Base-by-base conservation (phyloP, 2,888 invertebrate genomes). In the Luperina nickerlii region DNA sequence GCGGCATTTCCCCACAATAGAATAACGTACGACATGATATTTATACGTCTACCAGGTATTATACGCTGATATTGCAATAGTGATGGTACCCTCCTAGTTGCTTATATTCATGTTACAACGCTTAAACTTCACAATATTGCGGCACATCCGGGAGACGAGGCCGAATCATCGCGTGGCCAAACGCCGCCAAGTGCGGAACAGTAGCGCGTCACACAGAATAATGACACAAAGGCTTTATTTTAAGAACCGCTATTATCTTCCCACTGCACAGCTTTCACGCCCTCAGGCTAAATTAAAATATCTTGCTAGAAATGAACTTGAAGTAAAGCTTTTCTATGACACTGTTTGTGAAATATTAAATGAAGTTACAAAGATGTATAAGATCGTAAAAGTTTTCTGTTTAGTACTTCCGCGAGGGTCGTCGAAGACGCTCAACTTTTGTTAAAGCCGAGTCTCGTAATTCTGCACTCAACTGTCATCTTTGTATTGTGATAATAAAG, bases 141-240 rank as follows among this genome's bases (percentile, higher is more conserved):
- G 74, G 45, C 77, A 81, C 84, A 81, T 84, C 84, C 85, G 88
- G 80, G 78, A 78, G 86, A 82, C 85, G 77, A 78, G 77, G 74
- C 80, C 68, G 70, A 86, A 83, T 77, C 76, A 88, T 84, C 75
- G 81, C 79, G 75, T 70, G 79, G 65, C 68, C 79, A 84, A 81
- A 78, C 70, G 71, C 70, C 72, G 74, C 74, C 87, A 85, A 88
- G 86, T 87, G 77, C 87, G 87, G 67, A 72, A 81, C 86, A 85
- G 89, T 80, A 77, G 82, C 79, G 76, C 86, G 86, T 86, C 90
- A 92, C 93, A 92, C 93, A 92, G 90, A 93, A 94, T 95, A 94
- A 94, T 94, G 94, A 92, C 92, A 93, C 93, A 94, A 94, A 94
- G 93, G 93, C 93, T 94, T 95, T 94, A 94, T 94, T 94, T 94